Conservation (phyloP, 2,888 invertebrate species). For the Nemotelus pantherinus region DNA sequence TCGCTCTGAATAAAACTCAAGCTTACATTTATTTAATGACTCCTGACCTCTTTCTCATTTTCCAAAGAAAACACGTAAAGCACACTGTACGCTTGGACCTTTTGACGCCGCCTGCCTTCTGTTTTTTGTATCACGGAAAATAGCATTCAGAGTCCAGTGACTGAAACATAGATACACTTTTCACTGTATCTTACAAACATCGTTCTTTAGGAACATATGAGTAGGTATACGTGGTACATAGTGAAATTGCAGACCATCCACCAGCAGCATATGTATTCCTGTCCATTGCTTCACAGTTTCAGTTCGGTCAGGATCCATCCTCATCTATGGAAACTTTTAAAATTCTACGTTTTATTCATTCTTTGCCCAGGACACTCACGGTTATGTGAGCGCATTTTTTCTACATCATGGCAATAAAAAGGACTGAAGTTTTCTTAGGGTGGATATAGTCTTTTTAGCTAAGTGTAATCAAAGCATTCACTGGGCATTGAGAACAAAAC, state of each 20-base stretch:
- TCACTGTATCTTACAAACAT: no score
- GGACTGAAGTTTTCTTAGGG: background rate
- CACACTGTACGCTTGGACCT: no score
- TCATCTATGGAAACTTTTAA: slow-evolving; percentile 6
- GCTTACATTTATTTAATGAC: slow-evolving; percentile 44
- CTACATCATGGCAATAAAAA: background rate
- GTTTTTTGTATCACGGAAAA: no score
- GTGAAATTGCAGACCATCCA: no score
- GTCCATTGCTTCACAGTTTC: no score
- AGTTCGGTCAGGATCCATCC: background rate
- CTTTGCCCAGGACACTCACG: slow-evolving; percentile 4
- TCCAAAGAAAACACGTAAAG: no score
- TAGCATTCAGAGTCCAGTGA: no score
- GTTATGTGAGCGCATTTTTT: slow-evolving; percentile 3
- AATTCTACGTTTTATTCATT: slow-evolving; percentile 20
- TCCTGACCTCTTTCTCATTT: slow-evolving; percentile 18
- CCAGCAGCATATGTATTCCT: no score
- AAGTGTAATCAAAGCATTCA: slow-evolving; percentile 21
- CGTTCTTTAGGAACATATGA: no score
- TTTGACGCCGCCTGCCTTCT: no score
- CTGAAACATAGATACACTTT: no score
- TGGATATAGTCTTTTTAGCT: slow-evolving; percentile 20
- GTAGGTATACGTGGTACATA: no score
- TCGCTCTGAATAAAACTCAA: background rate
- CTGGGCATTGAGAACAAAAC: slow-evolving; percentile 8